Evolutionary conservation across 2,888 invertebrate species (phyloP).

Genomic region (Diarsia dahlii): DNA sequence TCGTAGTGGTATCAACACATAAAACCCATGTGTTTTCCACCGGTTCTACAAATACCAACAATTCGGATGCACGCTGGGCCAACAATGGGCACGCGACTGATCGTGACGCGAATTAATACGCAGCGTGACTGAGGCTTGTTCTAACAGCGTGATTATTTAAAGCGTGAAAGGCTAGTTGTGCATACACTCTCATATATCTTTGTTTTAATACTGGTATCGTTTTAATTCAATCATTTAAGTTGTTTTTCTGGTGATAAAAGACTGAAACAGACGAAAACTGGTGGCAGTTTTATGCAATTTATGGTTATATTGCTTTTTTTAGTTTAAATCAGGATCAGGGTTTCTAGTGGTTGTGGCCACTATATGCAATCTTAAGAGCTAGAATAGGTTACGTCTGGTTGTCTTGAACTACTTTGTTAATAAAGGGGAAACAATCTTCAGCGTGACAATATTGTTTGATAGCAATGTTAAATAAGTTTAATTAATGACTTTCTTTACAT

Average conservation of each 20-base stretch:
- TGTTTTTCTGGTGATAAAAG: not conserved
- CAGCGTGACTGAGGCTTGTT: constrained; percentile 40
- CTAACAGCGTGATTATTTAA: constrained; percentile 53
- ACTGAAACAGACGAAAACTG: too few species aligned
- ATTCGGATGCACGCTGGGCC: constrained; percentile 33
- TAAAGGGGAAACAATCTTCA: not conserved
- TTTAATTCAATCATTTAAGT: not conserved
- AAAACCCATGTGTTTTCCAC: constrained; percentile 9
- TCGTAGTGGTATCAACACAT: not conserved
- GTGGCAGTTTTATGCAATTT: not conserved
- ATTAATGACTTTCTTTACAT: not conserved
- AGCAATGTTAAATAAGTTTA: too few species aligned
- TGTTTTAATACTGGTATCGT: constrained; percentile 4
- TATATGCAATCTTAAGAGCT: not conserved
- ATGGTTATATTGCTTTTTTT: not conserved
- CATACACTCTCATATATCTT: constrained; percentile 1
- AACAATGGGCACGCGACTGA: constrained; percentile 44
- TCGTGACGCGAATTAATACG: constrained; percentile 65
- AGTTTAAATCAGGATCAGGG: too few species aligned
- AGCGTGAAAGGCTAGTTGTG: constrained; percentile 14
- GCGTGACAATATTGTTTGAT: not conserved
- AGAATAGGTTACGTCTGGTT: not conserved
- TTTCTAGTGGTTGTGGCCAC: not conserved
- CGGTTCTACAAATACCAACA: constrained; percentile 24
- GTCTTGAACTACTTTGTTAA: not conserved